Percentiles rank a stretch among this genome's conserved stretches.
Evolutionary conservation across 2,113 vertebrate genomes (phyloP).

Genomic region (Phrynosoma platyrhinos): DNA sequence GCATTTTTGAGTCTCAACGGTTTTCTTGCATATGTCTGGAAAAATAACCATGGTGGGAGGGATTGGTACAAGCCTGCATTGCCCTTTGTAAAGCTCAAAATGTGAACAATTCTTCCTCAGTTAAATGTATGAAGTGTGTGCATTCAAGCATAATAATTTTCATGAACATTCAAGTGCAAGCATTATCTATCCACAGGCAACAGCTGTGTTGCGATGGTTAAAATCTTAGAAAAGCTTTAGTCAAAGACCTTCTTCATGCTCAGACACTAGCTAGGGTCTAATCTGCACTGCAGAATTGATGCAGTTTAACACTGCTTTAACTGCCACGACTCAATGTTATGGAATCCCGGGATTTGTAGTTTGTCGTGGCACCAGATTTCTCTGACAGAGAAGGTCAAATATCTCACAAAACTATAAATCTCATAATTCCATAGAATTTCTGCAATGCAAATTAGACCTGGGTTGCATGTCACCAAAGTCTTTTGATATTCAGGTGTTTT

Average conservation of each 20-base stretch:
- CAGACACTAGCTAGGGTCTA: not conserved
- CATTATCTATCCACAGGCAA: conserved; percentile 17
- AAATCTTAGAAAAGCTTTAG: conserved; percentile 3
- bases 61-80: not conserved
- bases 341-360: too few species aligned
- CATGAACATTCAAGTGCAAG: conserved; percentile 30
- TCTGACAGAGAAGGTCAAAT: too few species aligned
- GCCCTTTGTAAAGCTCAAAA: not conserved
- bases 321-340: too few species aligned
- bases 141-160: conserved; percentile 27
- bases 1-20: not conserved
- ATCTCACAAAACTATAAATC: too few species aligned
- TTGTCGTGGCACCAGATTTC: too few species aligned
- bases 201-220: conserved; percentile 11
- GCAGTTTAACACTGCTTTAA: too few species aligned
- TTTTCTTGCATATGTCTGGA: not conserved
- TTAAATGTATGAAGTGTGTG: conserved; percentile 24
- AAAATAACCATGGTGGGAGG: not conserved
- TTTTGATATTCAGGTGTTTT: not conserved
- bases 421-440: too few species aligned
- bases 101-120: not conserved
- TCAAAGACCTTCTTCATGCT: not conserved
- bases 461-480: not conserved
- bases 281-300: too few species aligned
- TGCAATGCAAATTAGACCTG: too few species aligned